Evolutionary conservation across 2,113 vertebrate species (phyloP).

Genomic region (Ameiurus melas): DNA sequence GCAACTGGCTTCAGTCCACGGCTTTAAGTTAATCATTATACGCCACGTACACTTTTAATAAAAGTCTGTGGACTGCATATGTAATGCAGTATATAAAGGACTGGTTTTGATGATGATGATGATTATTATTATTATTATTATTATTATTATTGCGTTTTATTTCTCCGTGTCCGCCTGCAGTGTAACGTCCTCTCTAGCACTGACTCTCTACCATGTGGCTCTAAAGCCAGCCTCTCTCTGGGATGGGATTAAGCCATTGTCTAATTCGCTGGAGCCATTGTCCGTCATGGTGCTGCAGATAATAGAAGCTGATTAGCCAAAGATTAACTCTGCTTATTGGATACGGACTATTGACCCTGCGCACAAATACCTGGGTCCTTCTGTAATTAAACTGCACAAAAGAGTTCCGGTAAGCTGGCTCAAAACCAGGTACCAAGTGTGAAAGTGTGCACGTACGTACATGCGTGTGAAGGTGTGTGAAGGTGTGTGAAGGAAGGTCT

Average conservation of each 20-base stretch:
- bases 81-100: not conserved
- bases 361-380: constrained; percentile 73
- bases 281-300: constrained; percentile 63
- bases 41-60: constrained; percentile 23
- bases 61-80: not conserved
- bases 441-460: not conserved
- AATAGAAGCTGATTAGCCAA: constrained; percentile 78
- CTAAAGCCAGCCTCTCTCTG: constrained; percentile 32
- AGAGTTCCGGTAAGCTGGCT: constrained; percentile 53
- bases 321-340: constrained; percentile 78
- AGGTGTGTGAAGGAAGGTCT: not conserved
- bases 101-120: not conserved
- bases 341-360: constrained; percentile 80
- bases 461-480: constrained; percentile 13
- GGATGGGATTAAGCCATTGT: constrained; percentile 63
- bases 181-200: not conserved
- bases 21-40: constrained; percentile 47
- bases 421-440: constrained; percentile 34
- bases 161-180: not conserved
- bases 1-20: constrained; percentile 33
- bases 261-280: constrained; percentile 44
- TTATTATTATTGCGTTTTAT: not conserved
- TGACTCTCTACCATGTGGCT: constrained; percentile 30
- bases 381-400: constrained; percentile 73
- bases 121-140: not conserved